Conservation (phyloP, 2,113 vertebrate species). For the Chrysochloris asiatica region DNA sequence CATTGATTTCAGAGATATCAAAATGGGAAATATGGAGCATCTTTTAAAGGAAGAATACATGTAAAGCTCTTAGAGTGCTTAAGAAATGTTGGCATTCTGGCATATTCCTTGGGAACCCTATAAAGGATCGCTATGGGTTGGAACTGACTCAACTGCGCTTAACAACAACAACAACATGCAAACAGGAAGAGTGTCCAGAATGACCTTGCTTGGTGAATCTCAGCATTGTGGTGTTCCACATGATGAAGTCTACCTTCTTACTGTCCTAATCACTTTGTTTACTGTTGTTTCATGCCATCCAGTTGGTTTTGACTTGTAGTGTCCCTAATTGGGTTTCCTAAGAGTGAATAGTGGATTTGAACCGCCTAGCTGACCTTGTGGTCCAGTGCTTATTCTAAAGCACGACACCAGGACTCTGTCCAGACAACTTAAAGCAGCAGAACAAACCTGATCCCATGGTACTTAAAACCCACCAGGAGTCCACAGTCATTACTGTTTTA, state of each 20-base stretch:
- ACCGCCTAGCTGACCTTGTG: too few species aligned
- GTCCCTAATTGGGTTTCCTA: too few species aligned
- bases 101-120: too few species aligned
- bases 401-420: too few species aligned
- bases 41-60: not conserved
- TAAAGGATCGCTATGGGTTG: too few species aligned
- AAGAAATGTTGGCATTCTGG: not conserved
- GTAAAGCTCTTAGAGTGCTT: not conserved
- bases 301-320: too few species aligned
- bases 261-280: slow-evolving; percentile 9
- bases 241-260: not conserved
- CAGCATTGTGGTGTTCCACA: not conserved
- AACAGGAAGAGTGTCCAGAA: not conserved
- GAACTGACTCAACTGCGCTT: too few species aligned
- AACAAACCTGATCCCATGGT: slow-evolving; percentile 14
- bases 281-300: too few species aligned
- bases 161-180: too few species aligned
- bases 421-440: slow-evolving; percentile 36
- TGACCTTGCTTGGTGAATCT: slow-evolving; percentile 20
- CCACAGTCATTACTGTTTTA: slow-evolving; percentile 37
- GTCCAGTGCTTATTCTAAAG: too few species aligned
- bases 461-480: not conserved
- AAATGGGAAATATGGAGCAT: not conserved
- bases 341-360: too few species aligned
- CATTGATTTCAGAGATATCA: not conserved